Conservation (phyloP, 2,797 vertebrate genomes). For the Oreochromis grahami region DNA sequence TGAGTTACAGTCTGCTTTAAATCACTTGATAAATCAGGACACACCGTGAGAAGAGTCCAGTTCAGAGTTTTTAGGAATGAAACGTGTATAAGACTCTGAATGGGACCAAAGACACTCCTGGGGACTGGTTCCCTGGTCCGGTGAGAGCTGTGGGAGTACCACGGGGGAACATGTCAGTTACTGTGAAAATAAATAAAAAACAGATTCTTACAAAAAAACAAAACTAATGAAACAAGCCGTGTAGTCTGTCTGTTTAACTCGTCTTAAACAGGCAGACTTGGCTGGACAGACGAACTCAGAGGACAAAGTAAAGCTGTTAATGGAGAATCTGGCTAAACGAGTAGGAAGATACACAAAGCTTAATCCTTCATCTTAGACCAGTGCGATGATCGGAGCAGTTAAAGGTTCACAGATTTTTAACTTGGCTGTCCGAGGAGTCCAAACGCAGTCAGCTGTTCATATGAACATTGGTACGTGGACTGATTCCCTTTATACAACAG, state of each 20-base stretch:
- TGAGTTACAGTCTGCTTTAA: neutral
- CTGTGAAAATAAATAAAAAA: neutral
- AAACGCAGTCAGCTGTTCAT: neutral
- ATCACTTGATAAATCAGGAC: neutral
- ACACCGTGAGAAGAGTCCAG: neutral
- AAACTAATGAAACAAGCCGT: neutral
- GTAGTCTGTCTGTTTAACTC: no score
- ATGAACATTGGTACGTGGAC: neutral
- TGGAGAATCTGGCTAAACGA: neutral
- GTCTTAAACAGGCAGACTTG: neutral
- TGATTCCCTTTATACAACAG: neutral
- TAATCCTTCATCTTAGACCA: neutral
- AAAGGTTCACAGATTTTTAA: neutral
- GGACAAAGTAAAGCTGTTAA: neutral
- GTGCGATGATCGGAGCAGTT: neutral
- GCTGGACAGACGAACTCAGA: neutral
- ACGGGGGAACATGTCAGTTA: neutral
- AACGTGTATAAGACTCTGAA: neutral
- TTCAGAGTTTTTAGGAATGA: neutral
- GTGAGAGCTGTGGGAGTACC: neutral
- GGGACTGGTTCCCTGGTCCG: neutral
- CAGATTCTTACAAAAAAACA: neutral
- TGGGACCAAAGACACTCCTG: neutral
- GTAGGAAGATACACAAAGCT: neutral
- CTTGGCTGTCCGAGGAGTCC: neutral